phyloP scores from a whole-genome alignment of 2,113 vertebrate genomes.

The Parotia lawesii region DNA sequence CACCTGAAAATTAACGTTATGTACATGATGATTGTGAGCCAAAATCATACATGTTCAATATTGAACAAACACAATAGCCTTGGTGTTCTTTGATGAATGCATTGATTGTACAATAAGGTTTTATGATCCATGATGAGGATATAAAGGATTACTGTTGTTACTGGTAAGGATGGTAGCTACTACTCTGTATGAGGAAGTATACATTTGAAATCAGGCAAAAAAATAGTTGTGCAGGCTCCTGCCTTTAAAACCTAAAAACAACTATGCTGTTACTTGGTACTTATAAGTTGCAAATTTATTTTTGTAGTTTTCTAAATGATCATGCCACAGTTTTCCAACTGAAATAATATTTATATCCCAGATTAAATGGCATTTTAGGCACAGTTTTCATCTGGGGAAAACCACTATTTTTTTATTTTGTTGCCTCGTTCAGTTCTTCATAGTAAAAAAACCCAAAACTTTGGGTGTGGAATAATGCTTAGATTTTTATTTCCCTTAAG shows the following conservation, averaged over 20 bases:
- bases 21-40: not conserved
- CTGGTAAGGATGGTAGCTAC: not conserved
- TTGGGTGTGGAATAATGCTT: not conserved
- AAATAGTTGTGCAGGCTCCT: not conserved
- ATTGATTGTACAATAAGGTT: not conserved
- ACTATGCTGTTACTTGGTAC: not conserved
- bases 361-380: not conserved
- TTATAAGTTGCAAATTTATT: not conserved
- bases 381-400: not conserved
- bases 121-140: not conserved
- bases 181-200: not conserved
- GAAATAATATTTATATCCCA: not conserved
- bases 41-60: not conserved
- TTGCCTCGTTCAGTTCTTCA: not conserved
- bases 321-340: not conserved
- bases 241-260: not conserved
- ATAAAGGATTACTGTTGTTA: not conserved
- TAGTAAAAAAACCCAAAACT: not conserved
- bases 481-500: not conserved
- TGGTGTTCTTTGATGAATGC: not conserved
- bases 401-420: not conserved
- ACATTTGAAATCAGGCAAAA: not conserved
- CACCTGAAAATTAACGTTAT: not conserved
- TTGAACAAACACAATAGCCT: not conserved
- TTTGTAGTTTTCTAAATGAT: not conserved